A percentile compares a stretch with the other conserved stretches of the same genome.
Conservation (phyloP, 2,888 invertebrate genomes). For the Octodonta nipae region DNA sequence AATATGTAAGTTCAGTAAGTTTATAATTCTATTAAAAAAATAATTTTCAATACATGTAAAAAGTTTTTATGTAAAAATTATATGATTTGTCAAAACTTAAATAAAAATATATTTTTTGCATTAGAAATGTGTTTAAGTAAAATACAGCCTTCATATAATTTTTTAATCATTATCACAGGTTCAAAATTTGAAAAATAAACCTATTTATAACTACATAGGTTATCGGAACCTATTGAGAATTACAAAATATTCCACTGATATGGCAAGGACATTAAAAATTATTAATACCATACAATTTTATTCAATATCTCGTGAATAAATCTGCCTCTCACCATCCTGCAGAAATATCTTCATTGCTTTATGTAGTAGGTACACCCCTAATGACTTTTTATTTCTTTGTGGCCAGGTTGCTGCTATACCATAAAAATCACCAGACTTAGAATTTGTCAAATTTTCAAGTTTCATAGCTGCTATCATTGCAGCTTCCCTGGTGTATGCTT, state of each 20-base stretch:
- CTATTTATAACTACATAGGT: background rate
- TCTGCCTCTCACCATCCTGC: slow-evolving; percentile 77
- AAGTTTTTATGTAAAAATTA: too few species aligned
- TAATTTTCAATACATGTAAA: too few species aligned
- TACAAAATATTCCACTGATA: background rate
- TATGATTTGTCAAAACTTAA: too few species aligned
- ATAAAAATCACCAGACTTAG: slow-evolving; percentile 70
- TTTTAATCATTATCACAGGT: too few species aligned
- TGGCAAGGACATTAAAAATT: background rate
- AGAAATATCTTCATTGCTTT: slow-evolving; percentile 74
- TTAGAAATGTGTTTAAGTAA: too few species aligned
- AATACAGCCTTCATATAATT: too few species aligned
- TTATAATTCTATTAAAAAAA: too few species aligned
- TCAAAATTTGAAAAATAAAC: background rate
- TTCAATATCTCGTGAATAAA: slow-evolving; percentile 60
- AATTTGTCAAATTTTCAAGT: slow-evolving; percentile 60
- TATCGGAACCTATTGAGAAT: too few species aligned
- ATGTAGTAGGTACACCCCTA: slow-evolving; percentile 67
- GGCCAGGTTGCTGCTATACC: slow-evolving; percentile 65
- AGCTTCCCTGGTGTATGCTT: slow-evolving; percentile 88
- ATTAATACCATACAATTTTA: slow-evolving; percentile 4
- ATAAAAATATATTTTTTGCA: too few species aligned
- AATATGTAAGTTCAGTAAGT: too few species aligned
- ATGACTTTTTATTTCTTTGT: slow-evolving; percentile 49
- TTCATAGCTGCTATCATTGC: slow-evolving; percentile 88